Evolutionary conservation across 2,797 vertebrate species (phyloP).

Genomic region (Synaphobranchus kaupii): DNA sequence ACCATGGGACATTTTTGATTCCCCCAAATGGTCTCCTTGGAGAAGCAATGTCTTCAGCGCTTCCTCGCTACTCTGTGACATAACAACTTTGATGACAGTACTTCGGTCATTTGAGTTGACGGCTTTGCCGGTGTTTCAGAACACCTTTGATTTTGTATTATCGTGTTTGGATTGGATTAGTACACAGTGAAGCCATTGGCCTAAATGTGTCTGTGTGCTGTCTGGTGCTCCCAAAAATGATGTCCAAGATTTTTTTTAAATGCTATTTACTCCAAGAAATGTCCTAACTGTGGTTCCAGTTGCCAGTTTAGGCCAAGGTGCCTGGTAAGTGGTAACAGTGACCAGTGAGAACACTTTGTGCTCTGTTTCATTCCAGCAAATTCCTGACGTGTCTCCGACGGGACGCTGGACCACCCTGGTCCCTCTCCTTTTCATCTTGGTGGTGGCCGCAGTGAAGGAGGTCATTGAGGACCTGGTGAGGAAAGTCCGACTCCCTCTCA

Average conservation of each 20-base stretch:
- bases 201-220: no score
- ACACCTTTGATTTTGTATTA: background rate
- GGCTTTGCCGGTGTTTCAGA: no score
- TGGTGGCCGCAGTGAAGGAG: conserved; percentile 82
- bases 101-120: background rate
- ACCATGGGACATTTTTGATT: background rate
- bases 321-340: background rate
- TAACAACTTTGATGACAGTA: background rate
- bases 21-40: background rate
- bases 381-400: conserved; percentile 82
- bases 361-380: conserved; percentile 70
- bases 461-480: conserved; percentile 85
- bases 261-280: background rate
- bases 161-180: background rate
- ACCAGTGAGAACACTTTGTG: background rate
- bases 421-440: conserved; percentile 81
- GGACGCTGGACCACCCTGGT: conserved; percentile 83
- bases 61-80: background rate
- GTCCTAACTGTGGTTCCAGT: background rate
- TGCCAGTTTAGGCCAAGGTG: background rate
- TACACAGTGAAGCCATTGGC: no score
- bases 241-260: no score
- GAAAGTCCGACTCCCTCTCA: background rate
- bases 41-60: background rate
- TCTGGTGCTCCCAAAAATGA: no score